Evolutionary conservation across 1,140 invertebrate genomes (phyloP).

Genomic region (Metaphire vulgaris): DNA sequence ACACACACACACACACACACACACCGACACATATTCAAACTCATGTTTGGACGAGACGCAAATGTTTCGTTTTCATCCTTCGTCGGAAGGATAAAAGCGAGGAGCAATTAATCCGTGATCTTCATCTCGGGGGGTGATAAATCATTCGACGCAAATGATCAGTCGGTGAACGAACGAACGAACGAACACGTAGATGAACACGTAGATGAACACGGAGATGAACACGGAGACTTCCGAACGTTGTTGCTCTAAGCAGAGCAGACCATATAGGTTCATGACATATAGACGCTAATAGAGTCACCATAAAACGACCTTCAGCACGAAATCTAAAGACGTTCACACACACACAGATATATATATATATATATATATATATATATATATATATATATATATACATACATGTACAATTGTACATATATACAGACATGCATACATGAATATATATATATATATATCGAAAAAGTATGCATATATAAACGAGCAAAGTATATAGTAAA

Average conservation of each 20-base stretch:
- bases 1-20: too few species aligned
- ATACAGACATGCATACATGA: neutral
- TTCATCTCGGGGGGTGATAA: too few species aligned
- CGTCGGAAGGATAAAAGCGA: too few species aligned
- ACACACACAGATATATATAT: neutral
- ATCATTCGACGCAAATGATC: too few species aligned
- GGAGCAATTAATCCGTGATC: too few species aligned
- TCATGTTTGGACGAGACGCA: too few species aligned
- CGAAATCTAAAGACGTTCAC: neutral
- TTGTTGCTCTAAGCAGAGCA: too few species aligned
- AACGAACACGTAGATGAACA: neutral
- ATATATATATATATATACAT: neutral
- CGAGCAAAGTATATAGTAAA: conserved; percentile 27
- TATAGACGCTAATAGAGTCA: neutral
- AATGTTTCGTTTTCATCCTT: too few species aligned
- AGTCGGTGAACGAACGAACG: neutral
- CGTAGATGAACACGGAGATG: neutral
- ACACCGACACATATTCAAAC: too few species aligned
- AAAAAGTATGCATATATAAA: neutral
- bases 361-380: neutral
- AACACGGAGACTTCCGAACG: too few species aligned
- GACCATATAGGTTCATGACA: neutral
- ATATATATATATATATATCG: neutral
- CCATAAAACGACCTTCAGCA: too few species aligned
- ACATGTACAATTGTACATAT: neutral